A percentile compares a stretch with the other conserved stretches of the same genome.
Conservation (phyloP, 2,113 vertebrate genomes). For the Himantopus leucocephalus region DNA sequence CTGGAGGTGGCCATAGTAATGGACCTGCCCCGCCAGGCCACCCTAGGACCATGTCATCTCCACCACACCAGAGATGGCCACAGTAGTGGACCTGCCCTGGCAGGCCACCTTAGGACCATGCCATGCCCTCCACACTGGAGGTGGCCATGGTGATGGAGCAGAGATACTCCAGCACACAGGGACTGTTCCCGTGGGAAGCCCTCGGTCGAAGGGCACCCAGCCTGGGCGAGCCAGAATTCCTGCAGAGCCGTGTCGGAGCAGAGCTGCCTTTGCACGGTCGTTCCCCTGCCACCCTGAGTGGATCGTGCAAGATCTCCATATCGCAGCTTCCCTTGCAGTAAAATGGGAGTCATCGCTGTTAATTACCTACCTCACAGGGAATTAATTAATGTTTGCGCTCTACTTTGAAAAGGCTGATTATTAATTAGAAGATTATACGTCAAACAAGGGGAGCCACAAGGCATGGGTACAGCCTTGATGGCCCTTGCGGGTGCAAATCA, state of each 20-base stretch:
- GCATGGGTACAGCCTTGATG: not conserved
- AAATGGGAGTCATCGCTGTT: constrained; percentile 54
- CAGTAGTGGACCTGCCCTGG: not conserved
- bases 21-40: not conserved
- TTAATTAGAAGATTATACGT: constrained; percentile 58
- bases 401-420: constrained; percentile 53
- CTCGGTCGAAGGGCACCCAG: not conserved
- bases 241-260: too few relatives aligned
- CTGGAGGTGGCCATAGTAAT: too few relatives aligned
- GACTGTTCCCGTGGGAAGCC: not conserved
- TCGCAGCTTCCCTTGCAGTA: not conserved
- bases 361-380: constrained; percentile 45
- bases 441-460: constrained; percentile 62
- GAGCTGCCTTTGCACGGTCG: not conserved
- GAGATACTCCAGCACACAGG: not conserved
- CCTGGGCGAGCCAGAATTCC: too few relatives aligned
- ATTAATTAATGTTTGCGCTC: constrained; percentile 63
- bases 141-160: not conserved
- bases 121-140: not conserved
- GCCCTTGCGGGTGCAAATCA: not conserved
- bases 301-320: not conserved
- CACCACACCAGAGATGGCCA: not conserved
- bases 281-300: not conserved
- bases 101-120: not conserved
- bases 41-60: too few relatives aligned